Evolutionary conservation across 2,888 invertebrate species (phyloP).

Genomic region (Tromatobia lineatoria): DNA sequence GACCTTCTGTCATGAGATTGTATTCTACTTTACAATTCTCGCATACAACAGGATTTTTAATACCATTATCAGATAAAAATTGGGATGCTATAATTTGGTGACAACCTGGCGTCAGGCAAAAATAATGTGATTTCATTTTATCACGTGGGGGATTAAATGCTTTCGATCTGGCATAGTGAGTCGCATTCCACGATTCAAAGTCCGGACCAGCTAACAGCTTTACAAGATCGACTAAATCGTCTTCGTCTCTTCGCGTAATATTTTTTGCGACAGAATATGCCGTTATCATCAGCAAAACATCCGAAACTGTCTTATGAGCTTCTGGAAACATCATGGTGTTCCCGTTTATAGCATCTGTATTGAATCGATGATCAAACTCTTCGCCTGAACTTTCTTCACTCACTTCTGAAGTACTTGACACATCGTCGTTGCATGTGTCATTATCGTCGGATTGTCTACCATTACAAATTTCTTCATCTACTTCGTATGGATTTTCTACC

Average conservation of each 20-base stretch:
- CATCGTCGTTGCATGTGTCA: background rate
- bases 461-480: background rate
- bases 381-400: conserved; percentile 8
- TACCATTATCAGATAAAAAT: too few relatives aligned
- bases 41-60: too few relatives aligned
- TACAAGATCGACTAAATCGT: conserved; percentile 45
- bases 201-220: conserved; percentile 48
- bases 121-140: too few relatives aligned
- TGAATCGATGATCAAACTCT: background rate
- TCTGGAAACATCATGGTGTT: conserved; percentile 26
- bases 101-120: too few relatives aligned
- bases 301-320: conserved; percentile 29
- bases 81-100: too few relatives aligned
- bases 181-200: conserved; percentile 46
- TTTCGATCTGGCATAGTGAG: too few relatives aligned
- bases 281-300: conserved; percentile 37
- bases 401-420: background rate
- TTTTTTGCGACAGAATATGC: conserved; percentile 44
- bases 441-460: background rate
- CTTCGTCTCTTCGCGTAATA: conserved; percentile 35
- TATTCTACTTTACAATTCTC: too few relatives aligned
- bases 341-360: conserved; percentile 27
- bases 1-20: too few relatives aligned
- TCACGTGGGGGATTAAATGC: too few relatives aligned
- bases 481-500: conserved; percentile 2